phyloP scores from a whole-genome alignment of 2,888 invertebrate species.

The Dinocampus coccinellae region DNA sequence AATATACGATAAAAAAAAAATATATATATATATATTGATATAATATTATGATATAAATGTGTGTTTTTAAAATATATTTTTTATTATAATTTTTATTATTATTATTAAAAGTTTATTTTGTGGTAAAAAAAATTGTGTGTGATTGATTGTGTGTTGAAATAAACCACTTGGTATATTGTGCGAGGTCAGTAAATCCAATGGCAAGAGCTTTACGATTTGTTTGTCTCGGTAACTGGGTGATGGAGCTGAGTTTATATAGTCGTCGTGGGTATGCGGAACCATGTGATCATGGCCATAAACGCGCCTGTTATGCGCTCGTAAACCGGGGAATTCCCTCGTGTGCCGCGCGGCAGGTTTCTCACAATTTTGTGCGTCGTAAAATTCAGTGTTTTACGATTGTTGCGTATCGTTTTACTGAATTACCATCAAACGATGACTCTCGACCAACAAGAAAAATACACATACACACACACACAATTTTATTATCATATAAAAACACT shows the following conservation, averaged over 20 bases:
- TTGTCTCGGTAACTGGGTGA: conserved; percentile 67
- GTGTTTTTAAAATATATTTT: no score
- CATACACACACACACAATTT: no score
- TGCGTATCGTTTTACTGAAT: conserved; percentile 63
- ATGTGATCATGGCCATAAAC: conserved; percentile 69
- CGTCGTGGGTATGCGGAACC: conserved; percentile 66
- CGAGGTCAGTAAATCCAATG: conserved; percentile 68
- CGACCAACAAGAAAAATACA: no score
- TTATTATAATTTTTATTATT: no score
- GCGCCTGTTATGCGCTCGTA: conserved; percentile 69
- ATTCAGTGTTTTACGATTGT: conserved; percentile 67
- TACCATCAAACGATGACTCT: conserved; percentile 52
- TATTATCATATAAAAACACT: no score
- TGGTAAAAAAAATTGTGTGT: conserved; percentile 14
- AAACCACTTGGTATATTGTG: conserved; percentile 51
- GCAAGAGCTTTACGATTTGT: conserved; percentile 70
- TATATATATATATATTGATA: no score
- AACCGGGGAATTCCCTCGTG: conserved; percentile 55
- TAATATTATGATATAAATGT: no score
- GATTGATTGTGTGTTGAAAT: conserved; percentile 9
- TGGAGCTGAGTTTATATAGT: conserved; percentile 65
- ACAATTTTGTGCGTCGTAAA: conserved; percentile 61
- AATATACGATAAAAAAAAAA: no score
- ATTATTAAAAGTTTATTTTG: no score
- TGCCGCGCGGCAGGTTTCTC: conserved; percentile 24